These are phyloP conservation scores for Pempheris klunzingeri DNA, from an alignment of 2,797 vertebrate species.

Conservation along the genomic window DNA sequence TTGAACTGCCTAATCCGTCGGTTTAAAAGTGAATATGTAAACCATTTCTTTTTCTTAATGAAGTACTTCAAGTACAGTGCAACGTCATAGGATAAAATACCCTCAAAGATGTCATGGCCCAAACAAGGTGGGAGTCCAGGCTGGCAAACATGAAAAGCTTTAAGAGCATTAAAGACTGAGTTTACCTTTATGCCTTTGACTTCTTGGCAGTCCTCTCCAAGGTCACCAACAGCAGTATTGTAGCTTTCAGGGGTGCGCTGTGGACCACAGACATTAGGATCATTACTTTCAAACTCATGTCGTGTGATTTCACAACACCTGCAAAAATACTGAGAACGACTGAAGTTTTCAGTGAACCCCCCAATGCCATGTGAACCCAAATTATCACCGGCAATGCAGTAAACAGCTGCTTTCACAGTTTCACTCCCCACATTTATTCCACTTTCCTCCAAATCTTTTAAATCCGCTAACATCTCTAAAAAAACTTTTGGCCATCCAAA, in stretches of 20 bases:
- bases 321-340: too few species aligned
- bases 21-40: conserved; percentile 38
- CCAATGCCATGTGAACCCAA: conserved; percentile 10
- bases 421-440: neutral
- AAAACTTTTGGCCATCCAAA: too few species aligned
- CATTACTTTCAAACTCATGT: conserved; percentile 8
- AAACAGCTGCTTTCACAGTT: conserved; percentile 20
- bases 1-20: conserved; percentile 25
- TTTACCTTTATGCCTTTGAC: conserved; percentile 31
- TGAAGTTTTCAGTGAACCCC: conserved; percentile 32
- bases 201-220: conserved; percentile 14
- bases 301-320: conserved; percentile 7
- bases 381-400: conserved; percentile 37
- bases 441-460: conserved; percentile 19
- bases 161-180: too few species aligned
- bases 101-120: conserved; percentile 51
- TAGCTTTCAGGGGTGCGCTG: conserved; percentile 13
- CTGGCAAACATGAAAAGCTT: conserved; percentile 48
- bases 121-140: conserved; percentile 47
- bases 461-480: too few species aligned
- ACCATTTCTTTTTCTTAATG: conserved; percentile 41
- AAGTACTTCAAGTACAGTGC: conserved; percentile 50
- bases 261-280: conserved; percentile 21
- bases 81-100: conserved; percentile 38
- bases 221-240: conserved; percentile 3